Evolutionary conservation across 2,888 invertebrate genomes (phyloP), one percentile per base, ranked within the genome.

Genomic region (Phalera bucephala): DNA sequence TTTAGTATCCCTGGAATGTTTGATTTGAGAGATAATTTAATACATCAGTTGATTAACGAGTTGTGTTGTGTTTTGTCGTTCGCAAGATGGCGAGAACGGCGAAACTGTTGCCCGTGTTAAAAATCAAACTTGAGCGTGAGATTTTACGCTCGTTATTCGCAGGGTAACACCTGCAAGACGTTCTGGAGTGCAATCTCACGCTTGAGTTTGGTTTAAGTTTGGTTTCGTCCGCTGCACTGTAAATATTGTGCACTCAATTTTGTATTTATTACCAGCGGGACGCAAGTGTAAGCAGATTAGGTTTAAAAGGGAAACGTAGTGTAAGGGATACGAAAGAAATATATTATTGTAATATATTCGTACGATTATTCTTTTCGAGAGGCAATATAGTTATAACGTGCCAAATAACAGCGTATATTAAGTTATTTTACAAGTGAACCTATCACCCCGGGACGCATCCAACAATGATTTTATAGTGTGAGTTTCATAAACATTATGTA

Each of bases 1-100:
- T 40, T 42, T 52, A 50, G 79, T 82, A 78, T 81, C 83, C 81
- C 83, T 69, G 63, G 64, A 55, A 57, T 64, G 67, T 48, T 45
- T 63, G 45, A 61, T 52, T 72, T 78, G 86, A 84, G 89, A 84
- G 80, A 83, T 73, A 73, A 76, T 88, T 88, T 88, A 88, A 88
- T 88, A 88, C 89, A 88, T 89, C 86, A 77, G 72, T 70, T 72
- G 59, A 64, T 68, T 74, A 34, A 39, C 31, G 38, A 39, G 27
- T 36, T 46, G 45, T 42, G 41, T 41, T 49, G 45, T 31, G 37
- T 28, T 49, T 34, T 52, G 48, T 38, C 61, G 51, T 38, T 36
- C 31, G 49, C 4, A 22, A 9, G n/a, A 22, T n/a, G 12, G 12
- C 12, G 25, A 7, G 25, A 8, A 9, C 6, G 9, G 22, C 3